A percentile compares a stretch with the other conserved stretches of the same genome.
phyloP scores from a whole-genome alignment of 2,888 invertebrate genomes.

The Thalpophila matura region DNA sequence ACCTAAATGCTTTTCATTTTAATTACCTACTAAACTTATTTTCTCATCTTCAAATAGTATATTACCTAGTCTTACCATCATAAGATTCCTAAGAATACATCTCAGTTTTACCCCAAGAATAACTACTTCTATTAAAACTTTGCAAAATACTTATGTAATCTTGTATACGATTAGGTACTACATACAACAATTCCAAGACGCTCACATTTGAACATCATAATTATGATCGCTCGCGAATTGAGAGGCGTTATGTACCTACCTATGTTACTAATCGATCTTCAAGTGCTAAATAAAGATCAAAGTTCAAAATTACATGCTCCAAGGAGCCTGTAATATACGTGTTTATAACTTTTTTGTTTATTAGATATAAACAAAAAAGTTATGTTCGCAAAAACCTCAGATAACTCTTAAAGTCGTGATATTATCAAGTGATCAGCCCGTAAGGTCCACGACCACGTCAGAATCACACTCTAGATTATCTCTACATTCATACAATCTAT shows the following conservation, averaged over 20 bases:
- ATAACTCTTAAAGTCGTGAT: no score
- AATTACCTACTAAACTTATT: no score
- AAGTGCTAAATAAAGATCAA: conserved; percentile 25
- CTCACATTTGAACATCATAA: not conserved
- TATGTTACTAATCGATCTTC: conserved; percentile 9
- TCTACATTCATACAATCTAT: no score
- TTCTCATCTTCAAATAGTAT: no score
- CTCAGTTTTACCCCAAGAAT: not conserved
- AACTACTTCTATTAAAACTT: conserved; percentile 5
- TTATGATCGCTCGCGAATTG: not conserved
- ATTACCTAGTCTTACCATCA: no score
- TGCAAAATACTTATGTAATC: conserved; percentile 17
- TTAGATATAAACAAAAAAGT: no score
- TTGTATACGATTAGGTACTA: conserved; percentile 7
- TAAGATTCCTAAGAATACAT: not conserved
- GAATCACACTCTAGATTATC: no score
- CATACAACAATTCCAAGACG: conserved; percentile 13
- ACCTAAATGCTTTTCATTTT: no score
- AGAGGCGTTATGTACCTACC: conserved; percentile 9
- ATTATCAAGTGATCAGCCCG: no score
- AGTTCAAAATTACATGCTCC: conserved; percentile 17
- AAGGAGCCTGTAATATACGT: not conserved
- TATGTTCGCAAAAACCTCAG: no score
- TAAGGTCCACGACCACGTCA: no score
- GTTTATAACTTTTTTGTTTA: not conserved